Evolutionary conservation across 2,888 invertebrate genomes (phyloP), one percentile per base, ranked within the genome.

Genomic region (Cistogaster globosa): DNA sequence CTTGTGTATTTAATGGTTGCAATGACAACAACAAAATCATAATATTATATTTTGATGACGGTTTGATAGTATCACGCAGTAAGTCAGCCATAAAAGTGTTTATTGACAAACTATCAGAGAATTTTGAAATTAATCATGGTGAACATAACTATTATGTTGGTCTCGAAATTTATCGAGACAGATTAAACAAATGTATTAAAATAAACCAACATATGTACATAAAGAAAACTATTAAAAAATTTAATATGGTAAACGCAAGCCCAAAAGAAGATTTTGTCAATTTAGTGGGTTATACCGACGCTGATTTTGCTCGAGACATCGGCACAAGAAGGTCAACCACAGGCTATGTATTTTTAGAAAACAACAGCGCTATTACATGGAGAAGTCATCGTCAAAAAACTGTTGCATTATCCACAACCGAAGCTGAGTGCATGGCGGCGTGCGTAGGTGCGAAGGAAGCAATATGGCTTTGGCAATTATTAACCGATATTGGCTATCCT

Each of bases 371-470:
- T 0, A 86, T 91, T 3, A 86, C 87, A 0, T 91, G 90, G 90
- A 48, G 69, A n/a, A 90, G 89, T 48, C 81, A 88, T 76, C 65
- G 88, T 53, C 91, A 91, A 84, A 75, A 87, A 69, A 82, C 84
- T 7, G 89, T 91, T 16, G 84, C 89, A 18, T 83, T 89, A 32
- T 90, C 89, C 0, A 89, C 90, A 32, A 90, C 86, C 1, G 83
- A 86, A 57, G 89, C 90, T 0, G 89, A 90, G 75, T 87, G 89
- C 57, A 87, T 90, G 14, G 89, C 90, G 20, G 90, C 88, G 8
- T 78, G 78, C n/a, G 78, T 69, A 76, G 63, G 69, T 55, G 48
- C 71, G 0, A 77, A 77, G 32, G 71, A 83, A 18, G 57, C 67
- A 20, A 72, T 71, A 11, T 77, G 77, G 71, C 65, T 71, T 36